Evolutionary conservation across 2,797 vertebrate genomes (phyloP).

Genomic region (Ataeniobius toweri): DNA sequence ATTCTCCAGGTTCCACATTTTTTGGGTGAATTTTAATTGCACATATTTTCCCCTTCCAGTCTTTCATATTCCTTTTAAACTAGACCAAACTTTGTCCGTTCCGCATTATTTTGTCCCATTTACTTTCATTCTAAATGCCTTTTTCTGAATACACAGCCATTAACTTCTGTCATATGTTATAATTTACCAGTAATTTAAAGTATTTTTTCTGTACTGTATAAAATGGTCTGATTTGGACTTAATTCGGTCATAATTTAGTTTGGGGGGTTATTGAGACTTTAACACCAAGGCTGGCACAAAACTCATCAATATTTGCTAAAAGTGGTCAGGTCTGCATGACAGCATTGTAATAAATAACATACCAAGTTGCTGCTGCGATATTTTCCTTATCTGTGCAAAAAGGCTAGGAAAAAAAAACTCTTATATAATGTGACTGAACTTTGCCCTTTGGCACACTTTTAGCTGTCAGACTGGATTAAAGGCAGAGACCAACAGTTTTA

Average conservation of each 20-base stretch:
- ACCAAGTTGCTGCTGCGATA: background rate
- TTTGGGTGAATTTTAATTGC: background rate
- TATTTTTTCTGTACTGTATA: background rate
- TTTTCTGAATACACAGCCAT: too few relatives aligned
- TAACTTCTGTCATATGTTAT: background rate
- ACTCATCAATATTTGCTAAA: too few relatives aligned
- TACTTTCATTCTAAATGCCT: background rate
- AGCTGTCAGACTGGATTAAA: slow-evolving; percentile 24
- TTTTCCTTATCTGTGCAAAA: slow-evolving; percentile 21
- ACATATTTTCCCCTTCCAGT: background rate
- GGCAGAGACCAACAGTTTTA: background rate
- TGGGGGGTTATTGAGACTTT: too few relatives aligned
- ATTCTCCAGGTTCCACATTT: background rate
- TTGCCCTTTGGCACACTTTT: slow-evolving; percentile 44
- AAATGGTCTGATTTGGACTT: too few relatives aligned
- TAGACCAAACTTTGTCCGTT: background rate
- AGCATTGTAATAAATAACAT: background rate
- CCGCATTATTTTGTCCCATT: background rate
- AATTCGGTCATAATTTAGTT: too few relatives aligned
- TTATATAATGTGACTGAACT: slow-evolving; percentile 52
- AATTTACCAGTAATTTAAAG: background rate
- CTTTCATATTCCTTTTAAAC: background rate
- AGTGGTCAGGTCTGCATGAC: too few relatives aligned
- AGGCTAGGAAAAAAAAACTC: slow-evolving; percentile 15
- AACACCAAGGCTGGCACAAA: too few relatives aligned